phyloP scores from a whole-genome alignment of 1,140 invertebrate species.

The Drosophila subobscura region DNA sequence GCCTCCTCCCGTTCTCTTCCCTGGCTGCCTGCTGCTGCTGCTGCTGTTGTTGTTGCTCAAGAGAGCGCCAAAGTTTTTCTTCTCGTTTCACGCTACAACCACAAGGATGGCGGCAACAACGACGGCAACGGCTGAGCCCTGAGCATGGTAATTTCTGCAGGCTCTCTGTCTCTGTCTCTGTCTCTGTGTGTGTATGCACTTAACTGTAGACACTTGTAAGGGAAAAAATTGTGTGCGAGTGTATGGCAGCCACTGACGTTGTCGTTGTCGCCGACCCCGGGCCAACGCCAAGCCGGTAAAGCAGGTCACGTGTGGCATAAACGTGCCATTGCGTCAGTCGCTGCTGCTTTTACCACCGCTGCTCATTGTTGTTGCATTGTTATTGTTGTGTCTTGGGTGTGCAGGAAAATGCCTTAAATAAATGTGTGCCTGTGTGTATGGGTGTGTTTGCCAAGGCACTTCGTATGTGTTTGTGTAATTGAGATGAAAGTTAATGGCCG shows the following conservation, averaged over 20 bases:
- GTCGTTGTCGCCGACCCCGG: slow-evolving; percentile 59
- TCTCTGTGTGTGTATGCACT: slow-evolving; percentile 51
- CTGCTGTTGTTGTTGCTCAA: slow-evolving; percentile 58
- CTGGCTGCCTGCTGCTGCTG: slow-evolving; percentile 14
- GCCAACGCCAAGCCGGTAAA: slow-evolving; percentile 63
- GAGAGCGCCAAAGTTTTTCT: slow-evolving; percentile 73
- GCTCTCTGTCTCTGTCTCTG: slow-evolving; percentile 36
- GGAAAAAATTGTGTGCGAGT: slow-evolving; percentile 71
- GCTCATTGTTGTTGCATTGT: slow-evolving; percentile 40
- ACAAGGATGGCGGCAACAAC: slow-evolving; percentile 52
- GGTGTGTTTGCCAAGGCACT: slow-evolving; percentile 6
- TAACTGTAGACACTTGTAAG: slow-evolving; percentile 80
- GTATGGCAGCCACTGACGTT: slow-evolving; percentile 70
- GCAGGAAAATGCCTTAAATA: slow-evolving; percentile 73
- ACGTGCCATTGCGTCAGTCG: slow-evolving; percentile 74
- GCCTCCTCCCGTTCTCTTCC: slow-evolving; percentile 19
- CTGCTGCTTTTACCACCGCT: slow-evolving; percentile 11
- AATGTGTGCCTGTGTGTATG: slow-evolving; percentile 35
- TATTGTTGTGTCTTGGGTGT: slow-evolving; percentile 69
- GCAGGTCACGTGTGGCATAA: slow-evolving; percentile 81
- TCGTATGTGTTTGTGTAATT: slow-evolving; percentile 61
- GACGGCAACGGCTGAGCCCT: slow-evolving; percentile 39
- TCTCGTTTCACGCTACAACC: slow-evolving; percentile 71
- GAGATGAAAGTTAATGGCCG: slow-evolving; percentile 79
- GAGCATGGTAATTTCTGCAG: slow-evolving; percentile 79